Conservation (phyloP, 2,888 invertebrate genomes). For the Pemphredon lugubris region DNA sequence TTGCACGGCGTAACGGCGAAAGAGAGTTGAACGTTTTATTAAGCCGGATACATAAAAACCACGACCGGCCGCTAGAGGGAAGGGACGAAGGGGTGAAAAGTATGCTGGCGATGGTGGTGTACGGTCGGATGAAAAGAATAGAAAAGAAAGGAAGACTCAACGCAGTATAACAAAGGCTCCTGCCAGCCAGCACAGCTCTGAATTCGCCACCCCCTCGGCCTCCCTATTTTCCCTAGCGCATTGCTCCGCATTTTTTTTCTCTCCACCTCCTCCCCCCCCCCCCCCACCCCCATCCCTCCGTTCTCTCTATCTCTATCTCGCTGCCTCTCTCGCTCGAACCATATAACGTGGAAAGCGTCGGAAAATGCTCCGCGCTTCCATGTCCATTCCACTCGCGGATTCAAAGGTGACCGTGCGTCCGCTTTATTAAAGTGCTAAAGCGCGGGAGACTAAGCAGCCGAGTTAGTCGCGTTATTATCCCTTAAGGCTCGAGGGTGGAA, state of each 20-base stretch:
- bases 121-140: slow-evolving; percentile 42
- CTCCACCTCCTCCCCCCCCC: neutral
- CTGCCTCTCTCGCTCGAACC: slow-evolving; percentile 2
- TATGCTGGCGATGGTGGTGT: slow-evolving; percentile 20
- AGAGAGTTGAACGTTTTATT: slow-evolving; percentile 56
- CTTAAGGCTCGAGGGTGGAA: neutral
- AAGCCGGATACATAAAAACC: slow-evolving; percentile 59
- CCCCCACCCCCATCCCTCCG: slow-evolving; percentile 3
- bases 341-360: slow-evolving; percentile 48
- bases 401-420: slow-evolving; percentile 49
- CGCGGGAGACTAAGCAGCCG: slow-evolving; percentile 8
- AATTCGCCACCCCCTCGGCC: slow-evolving; percentile 46
- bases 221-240: slow-evolving; percentile 7
- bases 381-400: slow-evolving; percentile 27
- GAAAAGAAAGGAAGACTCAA: slow-evolving; percentile 57
- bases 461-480: slow-evolving; percentile 7
- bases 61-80: slow-evolving; percentile 18
- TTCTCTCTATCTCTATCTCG: slow-evolving; percentile 20
- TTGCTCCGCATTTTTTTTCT: slow-evolving; percentile 26
- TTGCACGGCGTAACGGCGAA: slow-evolving; percentile 27
- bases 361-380: slow-evolving; percentile 44
- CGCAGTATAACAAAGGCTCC: slow-evolving; percentile 63
- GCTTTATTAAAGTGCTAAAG: slow-evolving; percentile 54
- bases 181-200: slow-evolving; percentile 44
- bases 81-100: slow-evolving; percentile 1